Conservation (phyloP, 2,888 invertebrate species). For the Acleris sparsana region DNA sequence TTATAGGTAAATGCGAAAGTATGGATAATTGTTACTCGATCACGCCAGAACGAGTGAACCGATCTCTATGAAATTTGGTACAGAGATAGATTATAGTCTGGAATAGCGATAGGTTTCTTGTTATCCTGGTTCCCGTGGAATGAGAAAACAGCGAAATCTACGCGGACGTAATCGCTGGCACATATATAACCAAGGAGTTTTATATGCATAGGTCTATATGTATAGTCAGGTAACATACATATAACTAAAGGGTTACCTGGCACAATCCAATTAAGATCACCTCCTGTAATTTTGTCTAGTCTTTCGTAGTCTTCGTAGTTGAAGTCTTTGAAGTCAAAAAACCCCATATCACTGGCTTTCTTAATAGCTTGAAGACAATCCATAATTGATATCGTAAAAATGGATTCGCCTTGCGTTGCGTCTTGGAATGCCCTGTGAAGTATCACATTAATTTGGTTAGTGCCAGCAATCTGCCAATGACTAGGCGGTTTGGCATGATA, state of each 20-base stretch:
- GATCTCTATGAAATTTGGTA: no score
- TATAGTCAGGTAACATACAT: neutral
- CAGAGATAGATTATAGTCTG: no score
- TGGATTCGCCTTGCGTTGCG: conserved; percentile 90
- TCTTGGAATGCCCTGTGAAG: conserved; percentile 86
- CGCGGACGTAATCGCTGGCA: no score
- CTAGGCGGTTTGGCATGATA: neutral
- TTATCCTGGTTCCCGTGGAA: no score
- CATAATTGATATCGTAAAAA: conserved; percentile 86
- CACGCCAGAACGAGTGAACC: no score
- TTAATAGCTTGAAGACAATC: conserved; percentile 85
- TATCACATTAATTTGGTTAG: conserved; percentile 31
- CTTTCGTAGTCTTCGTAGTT: conserved; percentile 92
- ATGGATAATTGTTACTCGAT: no score
- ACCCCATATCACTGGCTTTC: conserved; percentile 88
- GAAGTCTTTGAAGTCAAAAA: conserved; percentile 93
- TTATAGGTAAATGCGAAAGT: no score
- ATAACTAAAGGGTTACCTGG: conserved; percentile 81
- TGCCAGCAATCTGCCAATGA: no score
- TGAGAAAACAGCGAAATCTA: no score
- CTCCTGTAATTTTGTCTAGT: conserved; percentile 91
- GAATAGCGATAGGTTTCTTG: no score
- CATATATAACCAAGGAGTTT: no score
- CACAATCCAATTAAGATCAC: conserved; percentile 95
- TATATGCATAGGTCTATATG: no score